Conservation (phyloP, 2,888 invertebrate species). For the Drosophila stalkeri region DNA sequence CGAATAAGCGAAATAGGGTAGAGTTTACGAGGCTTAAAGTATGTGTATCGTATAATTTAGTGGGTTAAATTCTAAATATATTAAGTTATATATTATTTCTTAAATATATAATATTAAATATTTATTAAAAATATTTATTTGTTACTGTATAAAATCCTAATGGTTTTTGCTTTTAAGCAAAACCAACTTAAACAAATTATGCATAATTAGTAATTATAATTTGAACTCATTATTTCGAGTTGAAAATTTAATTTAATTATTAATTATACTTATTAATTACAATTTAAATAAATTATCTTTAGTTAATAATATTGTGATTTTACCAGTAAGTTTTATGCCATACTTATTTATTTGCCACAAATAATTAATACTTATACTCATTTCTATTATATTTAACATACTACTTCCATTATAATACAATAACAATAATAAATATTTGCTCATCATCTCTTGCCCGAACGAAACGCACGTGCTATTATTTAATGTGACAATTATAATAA, state of each 20-base stretch:
- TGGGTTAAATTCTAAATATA: neutral
- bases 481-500: constrained; percentile 29
- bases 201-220: too few species aligned
- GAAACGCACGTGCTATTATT: constrained; percentile 41
- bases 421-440: neutral
- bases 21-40: neutral
- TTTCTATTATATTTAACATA: neutral
- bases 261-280: neutral
- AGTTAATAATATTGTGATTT: neutral
- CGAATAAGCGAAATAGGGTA: neutral
- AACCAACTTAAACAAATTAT: too few species aligned
- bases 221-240: too few species aligned
- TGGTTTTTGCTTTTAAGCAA: too few species aligned
- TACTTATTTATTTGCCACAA: neutral
- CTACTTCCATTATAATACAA: neutral
- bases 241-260: too few species aligned
- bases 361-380: neutral
- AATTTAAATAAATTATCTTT: neutral
- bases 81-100: neutral
- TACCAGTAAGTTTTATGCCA: neutral
- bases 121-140: too few species aligned
- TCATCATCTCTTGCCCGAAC: neutral
- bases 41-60: neutral
- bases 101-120: too few species aligned
- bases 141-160: too few species aligned